Base-by-base conservation (phyloP, 1,140 invertebrate genomes). In the Bombus pyrosoma region DNA sequence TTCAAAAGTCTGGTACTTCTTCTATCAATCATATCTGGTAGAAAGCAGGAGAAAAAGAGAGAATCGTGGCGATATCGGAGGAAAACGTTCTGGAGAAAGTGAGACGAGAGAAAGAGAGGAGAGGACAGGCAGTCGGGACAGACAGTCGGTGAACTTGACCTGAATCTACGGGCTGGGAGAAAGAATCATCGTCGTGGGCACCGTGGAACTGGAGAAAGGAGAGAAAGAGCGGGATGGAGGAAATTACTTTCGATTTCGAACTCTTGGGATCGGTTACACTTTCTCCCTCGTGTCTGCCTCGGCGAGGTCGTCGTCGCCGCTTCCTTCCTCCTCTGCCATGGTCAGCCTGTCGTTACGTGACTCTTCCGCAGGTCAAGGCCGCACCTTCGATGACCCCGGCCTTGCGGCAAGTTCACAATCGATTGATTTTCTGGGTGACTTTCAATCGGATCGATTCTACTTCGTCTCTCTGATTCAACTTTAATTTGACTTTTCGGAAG, bases 101-200 rank as follows among this genome's bases (percentile, higher is more conserved):
- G 86, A 86, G 73, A 84, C 78, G 22, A 68, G 66, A 68, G 66
- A 68, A 64, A 85, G 73, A 85, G 87, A 89, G 89, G 88, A 86
- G 86, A 83, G 86, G 89, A 87, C 84, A 87, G 79, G 82, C 62
- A 43, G 86, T 87, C 71, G 87, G 87, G 89, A 86, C 82, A 81
- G 85, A 87, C 86, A 43, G 71, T 86, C 90, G 84, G 87, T 90
- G 92, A 93, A 93, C 92, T 93, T 93, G 92, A 93, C 92, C 92
- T 89, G 91, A 89, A 93, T 93, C 82, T 76, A 62, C 88, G 77
- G 77, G 72, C 88, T 87, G 86, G 89, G 90, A 93, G 92, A 93
- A 93, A 92, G 91, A 93, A 92, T 93, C 73, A 86, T 90, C 89
- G 75, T 86, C 47, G 89, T 81, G 73, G 86, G 73, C 89, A 85